A percentile compares a stretch with the other conserved stretches of the same genome.
Conservation (phyloP, 2,113 vertebrate species). For the Cariama cristata region DNA sequence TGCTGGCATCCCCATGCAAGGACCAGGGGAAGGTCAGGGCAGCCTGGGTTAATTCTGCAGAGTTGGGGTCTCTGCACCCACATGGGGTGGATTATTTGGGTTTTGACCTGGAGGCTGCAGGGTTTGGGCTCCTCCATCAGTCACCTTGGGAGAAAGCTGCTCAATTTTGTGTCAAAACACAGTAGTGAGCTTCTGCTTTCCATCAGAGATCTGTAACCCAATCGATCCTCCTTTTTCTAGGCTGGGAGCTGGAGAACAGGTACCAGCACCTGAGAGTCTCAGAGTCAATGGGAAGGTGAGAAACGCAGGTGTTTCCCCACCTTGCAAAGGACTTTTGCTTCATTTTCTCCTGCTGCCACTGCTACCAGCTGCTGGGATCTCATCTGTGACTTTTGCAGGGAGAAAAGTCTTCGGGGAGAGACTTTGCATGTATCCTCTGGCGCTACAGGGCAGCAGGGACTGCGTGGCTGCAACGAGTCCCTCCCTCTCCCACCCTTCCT, state of each 20-base stretch:
- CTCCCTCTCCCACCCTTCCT: background rate
- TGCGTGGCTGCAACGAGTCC: accelerated
- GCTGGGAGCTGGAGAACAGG: background rate
- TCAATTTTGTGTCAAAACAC: conserved; percentile 7
- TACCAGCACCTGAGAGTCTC: background rate
- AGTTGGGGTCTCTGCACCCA: accelerated
- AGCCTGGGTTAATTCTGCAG: background rate
- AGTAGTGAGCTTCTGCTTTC: background rate
- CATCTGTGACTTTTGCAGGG: background rate
- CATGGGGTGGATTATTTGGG: background rate
- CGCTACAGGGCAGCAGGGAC: background rate
- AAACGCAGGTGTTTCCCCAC: background rate
- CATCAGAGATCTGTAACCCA: background rate
- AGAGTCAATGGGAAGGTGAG: background rate
- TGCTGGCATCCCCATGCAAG: background rate
- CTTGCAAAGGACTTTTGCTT: background rate
- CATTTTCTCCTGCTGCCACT: background rate
- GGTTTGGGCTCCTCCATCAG: background rate
- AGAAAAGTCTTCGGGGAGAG: background rate
- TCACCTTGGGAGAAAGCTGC: background rate
- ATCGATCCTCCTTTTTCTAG: background rate
- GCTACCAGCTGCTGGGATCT: background rate
- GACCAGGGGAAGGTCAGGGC: background rate
- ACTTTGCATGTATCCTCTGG: accelerated
- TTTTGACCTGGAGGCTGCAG: background rate